A percentile compares a stretch with the other conserved stretches of the same genome.
These are phyloP conservation scores for Bedellia somnulentella DNA, from an alignment of 2,888 invertebrate genomes.

Conservation along the genomic window DNA sequence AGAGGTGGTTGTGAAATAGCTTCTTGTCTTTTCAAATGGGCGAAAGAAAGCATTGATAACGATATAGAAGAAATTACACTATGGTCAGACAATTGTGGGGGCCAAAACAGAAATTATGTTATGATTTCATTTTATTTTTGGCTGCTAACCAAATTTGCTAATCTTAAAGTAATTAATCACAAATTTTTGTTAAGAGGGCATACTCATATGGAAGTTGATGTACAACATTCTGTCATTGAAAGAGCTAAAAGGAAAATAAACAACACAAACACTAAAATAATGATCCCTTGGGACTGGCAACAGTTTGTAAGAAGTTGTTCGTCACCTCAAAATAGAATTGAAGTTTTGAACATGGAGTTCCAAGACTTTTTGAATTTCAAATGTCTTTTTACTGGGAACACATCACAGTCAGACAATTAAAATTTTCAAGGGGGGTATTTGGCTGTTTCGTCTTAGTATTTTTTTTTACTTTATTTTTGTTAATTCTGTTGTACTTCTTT, in stretches of 20 bases:
- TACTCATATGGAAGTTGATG: not conserved
- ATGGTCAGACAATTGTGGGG: not conserved
- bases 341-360: no score
- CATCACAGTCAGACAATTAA: no score
- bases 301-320: not conserved
- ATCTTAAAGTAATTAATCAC: no score
- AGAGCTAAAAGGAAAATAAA: not conserved
- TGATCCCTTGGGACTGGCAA: not conserved
- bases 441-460: no score
- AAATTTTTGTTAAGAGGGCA: not conserved
- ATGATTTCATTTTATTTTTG: not conserved
- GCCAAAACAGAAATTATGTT: not conserved
- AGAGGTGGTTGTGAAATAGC: not conserved
- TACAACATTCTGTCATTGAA: not conserved
- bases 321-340: no score
- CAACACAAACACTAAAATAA: not conserved
- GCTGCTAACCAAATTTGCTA: no score
- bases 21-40: not conserved
- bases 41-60: not conserved
- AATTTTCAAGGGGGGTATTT: no score
- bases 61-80: not conserved
- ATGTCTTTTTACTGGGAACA: no score
- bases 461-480: no score
- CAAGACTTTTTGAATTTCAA: no score
- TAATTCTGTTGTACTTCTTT: no score